Conservation (phyloP, 1,140 invertebrate genomes). For the Cataglyphis hispanica region DNA sequence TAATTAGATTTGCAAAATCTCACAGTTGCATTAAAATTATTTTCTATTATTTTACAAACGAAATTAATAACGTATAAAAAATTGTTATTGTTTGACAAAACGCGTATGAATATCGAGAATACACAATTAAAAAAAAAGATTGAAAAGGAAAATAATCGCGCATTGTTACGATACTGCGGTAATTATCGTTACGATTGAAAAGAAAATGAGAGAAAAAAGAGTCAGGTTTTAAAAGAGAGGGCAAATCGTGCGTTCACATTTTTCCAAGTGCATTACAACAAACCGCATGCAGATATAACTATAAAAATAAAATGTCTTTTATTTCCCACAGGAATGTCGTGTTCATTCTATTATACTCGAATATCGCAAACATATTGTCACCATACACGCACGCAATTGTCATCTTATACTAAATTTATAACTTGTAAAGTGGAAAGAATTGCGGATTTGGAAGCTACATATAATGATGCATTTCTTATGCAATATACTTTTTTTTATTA, state of each 20-base stretch:
- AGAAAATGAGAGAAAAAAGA: neutral
- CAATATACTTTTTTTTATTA: constrained; percentile 8
- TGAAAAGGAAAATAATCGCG: neutral
- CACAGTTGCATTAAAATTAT: neutral
- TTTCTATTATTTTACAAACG: neutral
- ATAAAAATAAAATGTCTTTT: neutral
- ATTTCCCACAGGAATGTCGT: neutral
- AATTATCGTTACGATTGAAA: constrained; percentile 8
- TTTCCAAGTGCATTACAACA: neutral
- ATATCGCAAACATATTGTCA: neutral
- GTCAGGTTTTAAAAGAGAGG: neutral
- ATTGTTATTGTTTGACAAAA: neutral
- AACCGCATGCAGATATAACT: neutral
- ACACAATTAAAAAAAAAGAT: neutral
- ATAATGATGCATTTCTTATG: neutral
- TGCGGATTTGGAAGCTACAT: neutral
- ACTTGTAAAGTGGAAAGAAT: neutral
- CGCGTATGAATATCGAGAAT: constrained; percentile 1
- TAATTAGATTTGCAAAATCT: neutral
- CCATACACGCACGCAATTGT: neutral
- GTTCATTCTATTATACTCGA: constrained; percentile 9
- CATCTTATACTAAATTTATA: constrained; percentile 6
- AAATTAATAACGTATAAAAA: neutral
- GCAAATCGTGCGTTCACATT: neutral
- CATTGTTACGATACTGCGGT: neutral